Percentiles rank a stretch among this genome's conserved stretches.
Evolutionary conservation across 2,797 vertebrate species (phyloP).

Genomic region (Anguilla anguilla): DNA sequence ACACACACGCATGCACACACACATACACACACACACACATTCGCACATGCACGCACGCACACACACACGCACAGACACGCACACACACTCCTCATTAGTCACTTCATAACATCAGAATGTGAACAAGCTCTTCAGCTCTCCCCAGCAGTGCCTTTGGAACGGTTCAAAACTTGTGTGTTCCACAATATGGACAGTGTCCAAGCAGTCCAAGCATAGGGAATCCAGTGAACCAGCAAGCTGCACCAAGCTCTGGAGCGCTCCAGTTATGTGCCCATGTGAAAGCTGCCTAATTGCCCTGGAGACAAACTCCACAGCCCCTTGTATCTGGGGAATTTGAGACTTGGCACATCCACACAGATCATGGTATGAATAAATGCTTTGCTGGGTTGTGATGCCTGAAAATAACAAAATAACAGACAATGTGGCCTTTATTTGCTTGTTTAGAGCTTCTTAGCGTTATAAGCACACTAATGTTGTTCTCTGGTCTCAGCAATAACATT

Average conservation of each 20-base stretch:
- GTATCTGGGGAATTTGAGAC: not conserved
- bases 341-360: not conserved
- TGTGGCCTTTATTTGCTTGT: not conserved
- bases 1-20: not conserved
- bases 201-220: not conserved
- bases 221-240: not conserved
- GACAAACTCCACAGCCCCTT: not conserved
- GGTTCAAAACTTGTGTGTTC: not conserved
- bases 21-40: not conserved
- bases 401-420: not conserved
- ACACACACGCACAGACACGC: not conserved
- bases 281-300: not conserved
- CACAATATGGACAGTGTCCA: not conserved
- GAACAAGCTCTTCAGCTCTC: not conserved
- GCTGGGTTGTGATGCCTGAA: not conserved
- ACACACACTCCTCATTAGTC: not conserved
- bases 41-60: not conserved
- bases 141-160: not conserved
- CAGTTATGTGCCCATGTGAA: not conserved
- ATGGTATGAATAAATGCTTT: slow-evolving; percentile 12
- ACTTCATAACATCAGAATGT: not conserved
- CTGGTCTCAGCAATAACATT: not conserved
- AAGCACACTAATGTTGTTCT: not conserved
- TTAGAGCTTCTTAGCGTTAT: not conserved
- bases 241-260: not conserved